phyloP scores from a whole-genome alignment of 2,113 vertebrate species.

The Puma concolor region DNA sequence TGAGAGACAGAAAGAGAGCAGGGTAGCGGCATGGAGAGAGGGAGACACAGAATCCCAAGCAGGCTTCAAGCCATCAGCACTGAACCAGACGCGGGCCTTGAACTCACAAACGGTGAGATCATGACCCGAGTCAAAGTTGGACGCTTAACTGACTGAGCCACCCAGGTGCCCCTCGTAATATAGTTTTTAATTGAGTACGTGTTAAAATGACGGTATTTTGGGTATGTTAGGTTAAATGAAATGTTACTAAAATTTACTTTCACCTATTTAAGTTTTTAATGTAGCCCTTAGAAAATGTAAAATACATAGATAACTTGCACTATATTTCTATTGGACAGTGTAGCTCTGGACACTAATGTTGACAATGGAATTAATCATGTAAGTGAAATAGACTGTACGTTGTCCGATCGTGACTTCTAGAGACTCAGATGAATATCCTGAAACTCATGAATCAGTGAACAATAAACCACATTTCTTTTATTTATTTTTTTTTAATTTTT shows the following conservation, averaged over 20 bases:
- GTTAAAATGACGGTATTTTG: background rate
- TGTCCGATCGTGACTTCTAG: background rate
- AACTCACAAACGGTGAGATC: too few relatives aligned
- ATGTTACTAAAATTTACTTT: slow-evolving; percentile 29
- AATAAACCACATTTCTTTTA: background rate
- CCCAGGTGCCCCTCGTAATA: background rate
- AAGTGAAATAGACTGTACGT: background rate
- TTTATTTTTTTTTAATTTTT: too few relatives aligned
- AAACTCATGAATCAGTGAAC: background rate
- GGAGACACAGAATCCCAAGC: too few relatives aligned
- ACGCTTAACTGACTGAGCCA: too few relatives aligned
- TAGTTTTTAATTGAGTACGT: background rate
- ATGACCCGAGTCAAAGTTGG: too few relatives aligned
- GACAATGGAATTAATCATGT: background rate
- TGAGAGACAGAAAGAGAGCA: too few relatives aligned
- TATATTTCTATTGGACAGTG: background rate
- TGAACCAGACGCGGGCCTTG: too few relatives aligned
- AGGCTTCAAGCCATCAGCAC: too few relatives aligned
- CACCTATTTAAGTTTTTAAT: background rate
- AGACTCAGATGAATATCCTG: background rate
- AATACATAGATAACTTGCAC: background rate
- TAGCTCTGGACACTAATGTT: background rate
- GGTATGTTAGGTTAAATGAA: background rate
- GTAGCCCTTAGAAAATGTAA: background rate
- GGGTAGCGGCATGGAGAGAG: too few relatives aligned